Base-by-base conservation (phyloP, 2,888 invertebrate species). In the Ophion costatus region DNA sequence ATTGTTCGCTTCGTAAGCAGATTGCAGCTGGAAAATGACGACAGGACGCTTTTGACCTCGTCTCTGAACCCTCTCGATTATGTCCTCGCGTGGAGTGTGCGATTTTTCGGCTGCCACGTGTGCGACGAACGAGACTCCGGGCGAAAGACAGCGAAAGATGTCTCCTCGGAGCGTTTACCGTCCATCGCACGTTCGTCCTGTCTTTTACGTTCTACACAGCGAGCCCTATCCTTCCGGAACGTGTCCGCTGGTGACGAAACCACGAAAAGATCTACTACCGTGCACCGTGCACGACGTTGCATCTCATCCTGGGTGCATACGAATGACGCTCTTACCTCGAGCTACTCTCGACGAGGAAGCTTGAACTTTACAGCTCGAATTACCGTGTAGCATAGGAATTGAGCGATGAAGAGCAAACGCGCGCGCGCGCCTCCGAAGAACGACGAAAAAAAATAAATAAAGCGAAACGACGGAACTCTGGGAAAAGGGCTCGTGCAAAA, bases 161-260 rank as follows among this genome's bases (percentile, higher is more conserved):
- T 56, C 73, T 71, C 66, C 67, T 61, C 67, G 20, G 20, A 56
- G 63, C 78, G 78, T 82, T 84, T 82, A 82, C 82, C 51, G 84
- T 84, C 75, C 84, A 71, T 75, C 24, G 70, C 84, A 84, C 84
- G 81, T 84, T 82, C 75, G 79, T 79, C 64, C 82, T 79, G 84
- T 84, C 84, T 82, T 84, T 82, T 84, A 81, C 84, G 84, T 84
- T 78, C 73, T 78, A 45, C 22, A 69, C 24, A 73, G 57, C 45
- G 24, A 33, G 45, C 22, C 22, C 76, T 73, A 67, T 69, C 33
- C 63, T 64, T 66, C 59, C 45, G 69, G 74, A 66, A 51, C 61
- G 73, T 77, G 64, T 78, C 57, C 63, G 75, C 64, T 70, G 81
- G 75, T 84, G 81, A 84, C 61, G 84, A 75, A 84, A 69, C 79